A percentile compares a stretch with the other conserved stretches of the same genome.
These are phyloP conservation scores for Synanthedon andrenaeformis DNA, from an alignment of 2,888 invertebrate species.

Conservation along the genomic window DNA sequence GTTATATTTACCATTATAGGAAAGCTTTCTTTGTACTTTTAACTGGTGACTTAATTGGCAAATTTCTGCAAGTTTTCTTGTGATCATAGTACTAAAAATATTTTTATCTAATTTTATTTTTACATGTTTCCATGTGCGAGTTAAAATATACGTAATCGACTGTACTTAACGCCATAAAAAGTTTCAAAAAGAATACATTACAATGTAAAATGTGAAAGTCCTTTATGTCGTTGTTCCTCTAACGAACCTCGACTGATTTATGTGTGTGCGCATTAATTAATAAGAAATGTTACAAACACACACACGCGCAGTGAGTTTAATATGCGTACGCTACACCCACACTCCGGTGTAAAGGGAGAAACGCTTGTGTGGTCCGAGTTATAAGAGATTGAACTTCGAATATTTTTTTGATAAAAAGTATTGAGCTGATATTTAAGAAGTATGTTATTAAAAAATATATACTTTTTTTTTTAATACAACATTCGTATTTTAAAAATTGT, in stretches of 20 bases:
- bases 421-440: too few relatives aligned
- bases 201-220: slow-evolving; percentile 38
- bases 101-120: too few relatives aligned
- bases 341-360: slow-evolving; percentile 7
- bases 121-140: too few relatives aligned
- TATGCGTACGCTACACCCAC: slow-evolving; percentile 27
- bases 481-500: neutral
- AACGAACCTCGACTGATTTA: slow-evolving; percentile 68
- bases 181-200: slow-evolving; percentile 16
- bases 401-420: too few relatives aligned
- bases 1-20: too few relatives aligned
- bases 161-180: slow-evolving; percentile 5
- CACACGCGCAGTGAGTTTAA: slow-evolving; percentile 22
- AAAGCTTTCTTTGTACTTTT: too few relatives aligned
- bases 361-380: slow-evolving; percentile 14
- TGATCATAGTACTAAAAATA: too few relatives aligned
- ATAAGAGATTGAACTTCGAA: slow-evolving; percentile 7
- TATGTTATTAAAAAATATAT: neutral
- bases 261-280: slow-evolving; percentile 65
- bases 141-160: neutral
- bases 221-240: slow-evolving; percentile 48
- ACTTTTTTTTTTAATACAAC: neutral
- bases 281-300: slow-evolving; percentile 48
- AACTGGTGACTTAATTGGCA: too few relatives aligned
- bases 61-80: too few relatives aligned